These are phyloP conservation scores for Sitophilus oryzae DNA, from an alignment of 1,140 invertebrate species.

Conservation along the genomic window DNA sequence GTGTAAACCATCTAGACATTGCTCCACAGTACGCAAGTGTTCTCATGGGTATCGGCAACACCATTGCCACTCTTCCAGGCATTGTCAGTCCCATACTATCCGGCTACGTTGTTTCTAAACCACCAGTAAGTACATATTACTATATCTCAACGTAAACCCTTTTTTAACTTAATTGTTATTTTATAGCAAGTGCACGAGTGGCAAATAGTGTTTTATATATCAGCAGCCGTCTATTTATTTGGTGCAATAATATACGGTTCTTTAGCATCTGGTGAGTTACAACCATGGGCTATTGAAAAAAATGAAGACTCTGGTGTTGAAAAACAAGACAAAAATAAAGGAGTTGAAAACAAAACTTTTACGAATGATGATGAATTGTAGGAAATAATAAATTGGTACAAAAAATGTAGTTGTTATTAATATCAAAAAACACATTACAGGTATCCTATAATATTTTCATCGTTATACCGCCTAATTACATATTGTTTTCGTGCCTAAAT, in stretches of 20 bases:
- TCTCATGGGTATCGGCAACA: conserved; percentile 84
- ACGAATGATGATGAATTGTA: conserved; percentile 6
- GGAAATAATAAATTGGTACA: background rate
- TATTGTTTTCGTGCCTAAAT: too few relatives aligned
- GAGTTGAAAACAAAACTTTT: conserved; percentile 22
- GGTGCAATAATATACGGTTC: conserved; percentile 73
- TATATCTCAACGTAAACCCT: too few relatives aligned
- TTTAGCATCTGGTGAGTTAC: conserved; percentile 74
- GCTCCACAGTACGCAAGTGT: conserved; percentile 77
- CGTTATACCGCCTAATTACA: too few relatives aligned
- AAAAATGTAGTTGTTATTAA: too few relatives aligned
- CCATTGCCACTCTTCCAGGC: conserved; percentile 81
- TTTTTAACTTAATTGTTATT: too few relatives aligned
- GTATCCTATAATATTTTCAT: too few relatives aligned
- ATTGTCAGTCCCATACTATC: conserved; percentile 79
- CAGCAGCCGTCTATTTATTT: conserved; percentile 67
- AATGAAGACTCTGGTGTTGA: background rate
- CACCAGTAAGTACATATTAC: conserved; percentile 77
- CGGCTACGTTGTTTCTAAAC: conserved; percentile 66
- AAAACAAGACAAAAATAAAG: background rate
- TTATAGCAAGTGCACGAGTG: conserved; percentile 63
- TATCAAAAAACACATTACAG: too few relatives aligned
- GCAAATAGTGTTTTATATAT: conserved; percentile 79
- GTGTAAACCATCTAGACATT: conserved; percentile 84
- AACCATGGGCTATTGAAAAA: conserved; percentile 58